These are phyloP conservation scores for Thunnus albacares DNA, from an alignment of 2,797 vertebrate genomes.

Conservation along the genomic window DNA sequence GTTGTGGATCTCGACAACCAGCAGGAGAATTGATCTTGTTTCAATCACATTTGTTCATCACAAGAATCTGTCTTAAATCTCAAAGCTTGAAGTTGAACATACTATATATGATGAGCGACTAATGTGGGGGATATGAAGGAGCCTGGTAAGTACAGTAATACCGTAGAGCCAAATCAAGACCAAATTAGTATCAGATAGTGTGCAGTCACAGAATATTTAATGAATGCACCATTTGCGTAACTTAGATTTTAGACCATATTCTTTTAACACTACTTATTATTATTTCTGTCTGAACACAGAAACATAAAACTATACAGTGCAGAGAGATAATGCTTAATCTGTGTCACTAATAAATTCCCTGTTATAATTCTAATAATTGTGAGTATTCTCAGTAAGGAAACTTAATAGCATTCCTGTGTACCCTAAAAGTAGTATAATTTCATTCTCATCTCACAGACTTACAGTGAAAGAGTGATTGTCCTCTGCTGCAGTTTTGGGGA, in stretches of 20 bases:
- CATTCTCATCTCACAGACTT: not conserved
- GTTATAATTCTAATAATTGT: not conserved
- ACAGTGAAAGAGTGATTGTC: not conserved
- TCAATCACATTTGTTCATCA: slow-evolving; percentile 25
- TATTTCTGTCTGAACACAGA: slow-evolving; percentile 3
- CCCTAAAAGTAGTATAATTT: not conserved
- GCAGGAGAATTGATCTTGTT: not conserved
- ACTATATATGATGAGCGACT: not conserved
- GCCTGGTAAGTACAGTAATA: not conserved
- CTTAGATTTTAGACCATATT: not conserved
- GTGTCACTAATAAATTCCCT: not conserved
- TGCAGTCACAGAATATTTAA: not conserved
- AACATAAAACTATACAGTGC: not conserved
- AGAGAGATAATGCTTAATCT: not conserved
- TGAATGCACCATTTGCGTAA: not conserved
- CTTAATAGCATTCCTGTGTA: not conserved
- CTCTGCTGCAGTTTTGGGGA: slow-evolving; percentile 14
- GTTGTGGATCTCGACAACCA: not conserved
- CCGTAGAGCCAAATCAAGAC: not conserved
- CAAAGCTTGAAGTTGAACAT: not conserved
- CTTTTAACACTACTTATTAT: not conserved
- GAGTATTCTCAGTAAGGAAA: not conserved
- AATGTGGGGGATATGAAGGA: not conserved
- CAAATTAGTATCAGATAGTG: not conserved
- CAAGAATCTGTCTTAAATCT: not conserved